Base-by-base conservation (phyloP, 1,140 invertebrate species). In the Drosophila sp. region DNA sequence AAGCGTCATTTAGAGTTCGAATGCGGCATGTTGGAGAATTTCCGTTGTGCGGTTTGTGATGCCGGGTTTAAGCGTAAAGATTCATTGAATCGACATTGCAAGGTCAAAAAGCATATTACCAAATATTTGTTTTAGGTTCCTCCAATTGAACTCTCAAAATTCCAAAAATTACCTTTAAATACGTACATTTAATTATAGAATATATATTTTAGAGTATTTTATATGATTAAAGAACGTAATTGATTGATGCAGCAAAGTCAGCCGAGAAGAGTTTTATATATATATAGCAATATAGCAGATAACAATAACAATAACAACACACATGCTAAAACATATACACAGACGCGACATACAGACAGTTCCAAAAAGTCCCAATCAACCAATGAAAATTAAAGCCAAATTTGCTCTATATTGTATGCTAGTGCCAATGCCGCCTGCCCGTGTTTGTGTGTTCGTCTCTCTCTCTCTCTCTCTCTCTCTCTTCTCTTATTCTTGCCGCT, bases 11-110 rank as follows among this genome's bases (percentile, higher is more conserved):
- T 90, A 70, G 84, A 84, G 56, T 81, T 70, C 43, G 63, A 70
- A 48, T 78, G 65, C 69, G 73, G 89, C 5, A 72, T 80, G 71
- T 50, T 72, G 54, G 73, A 78, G 81, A 80, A 76, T 89, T 90
- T 90, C 46, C 75, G 69, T 36, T 90, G 86, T 62, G 50, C 56
- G 38, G 76, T 82, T 50, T 90, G 86, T 64, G 71, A 81, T 76
- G 81, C 80, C 11, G 86, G 86, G 36, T 90, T 90, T 50, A 90
- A 90, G 81, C 86, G 87, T 11, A 90, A 90, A 72, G 87, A 90
- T 53, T 90, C 86, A 34, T 51, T 93, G 46, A 73, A 90, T 46
- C 92, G 92, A 0, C 92, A 93, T 62, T 92, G 92, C 93, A 90
- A 76, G 73, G 76, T 81, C 46, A 83, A 82, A 61, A 82, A 79